A percentile compares a stretch with the other conserved stretches of the same genome.
Evolutionary conservation across 2,888 invertebrate species (phyloP).

Genomic region (Eurytoma adleriae): DNA sequence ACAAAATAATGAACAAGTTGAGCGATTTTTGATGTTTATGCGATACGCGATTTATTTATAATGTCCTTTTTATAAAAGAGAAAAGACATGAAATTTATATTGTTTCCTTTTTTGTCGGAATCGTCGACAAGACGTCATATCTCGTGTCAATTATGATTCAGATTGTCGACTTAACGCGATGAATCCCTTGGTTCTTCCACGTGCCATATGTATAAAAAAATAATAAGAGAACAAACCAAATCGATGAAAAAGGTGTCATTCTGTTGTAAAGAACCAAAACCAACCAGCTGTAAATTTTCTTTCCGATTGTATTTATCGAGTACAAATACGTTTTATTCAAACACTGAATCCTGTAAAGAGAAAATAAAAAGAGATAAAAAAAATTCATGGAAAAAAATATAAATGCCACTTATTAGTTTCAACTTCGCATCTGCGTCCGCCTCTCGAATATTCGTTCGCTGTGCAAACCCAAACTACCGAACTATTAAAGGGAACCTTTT

Average conservation of each 20-base stretch:
- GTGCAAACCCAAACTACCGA: conserved; percentile 50
- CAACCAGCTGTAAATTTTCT: conserved; percentile 41
- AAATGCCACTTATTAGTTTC: conserved; percentile 48
- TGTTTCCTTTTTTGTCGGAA: conserved; percentile 43
- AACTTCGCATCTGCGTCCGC: conserved; percentile 56
- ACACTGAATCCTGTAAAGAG: background rate
- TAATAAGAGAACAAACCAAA: conserved; percentile 23
- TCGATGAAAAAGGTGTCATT: conserved; percentile 29
- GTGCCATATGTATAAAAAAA: conserved; percentile 50
- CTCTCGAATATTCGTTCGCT: conserved; percentile 55
- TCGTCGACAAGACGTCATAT: conserved; percentile 42
- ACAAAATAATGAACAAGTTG: conserved; percentile 26
- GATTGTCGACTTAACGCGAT: conserved; percentile 31
- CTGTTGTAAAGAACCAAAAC: conserved; percentile 17
- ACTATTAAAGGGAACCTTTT: conserved; percentile 38
- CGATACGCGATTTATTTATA: conserved; percentile 46
- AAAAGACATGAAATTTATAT: conserved; percentile 8
- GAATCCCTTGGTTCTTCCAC: conserved; percentile 53
- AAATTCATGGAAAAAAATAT: conserved; percentile 14
- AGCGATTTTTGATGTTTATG: conserved; percentile 55
- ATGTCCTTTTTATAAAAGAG: conserved; percentile 34
- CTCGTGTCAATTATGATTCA: conserved; percentile 52
- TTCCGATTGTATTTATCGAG: conserved; percentile 26
- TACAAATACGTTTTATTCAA: conserved; percentile 5
- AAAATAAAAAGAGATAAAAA: conserved; percentile 38